A percentile compares a stretch with the other conserved stretches of the same genome.
Evolutionary conservation across 2,113 vertebrate genomes (phyloP).

Genomic region (Mustelus asterias): DNA sequence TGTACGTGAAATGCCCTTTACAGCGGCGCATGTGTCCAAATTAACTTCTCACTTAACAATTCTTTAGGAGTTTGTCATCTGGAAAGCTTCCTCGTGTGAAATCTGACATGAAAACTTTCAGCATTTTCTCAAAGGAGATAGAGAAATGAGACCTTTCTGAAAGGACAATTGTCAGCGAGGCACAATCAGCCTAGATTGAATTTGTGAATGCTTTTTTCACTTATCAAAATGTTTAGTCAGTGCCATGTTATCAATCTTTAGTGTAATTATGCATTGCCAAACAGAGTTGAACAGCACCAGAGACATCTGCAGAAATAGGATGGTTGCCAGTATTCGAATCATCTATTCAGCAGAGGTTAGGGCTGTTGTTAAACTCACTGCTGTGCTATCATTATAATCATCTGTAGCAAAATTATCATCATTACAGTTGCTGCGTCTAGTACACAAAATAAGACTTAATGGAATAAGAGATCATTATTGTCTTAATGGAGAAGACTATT

Average conservation of each 20-base stretch:
- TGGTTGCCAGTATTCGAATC: constrained; percentile 14
- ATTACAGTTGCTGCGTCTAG: constrained; percentile 26
- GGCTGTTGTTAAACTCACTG: constrained; percentile 35
- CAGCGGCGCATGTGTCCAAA: neutral
- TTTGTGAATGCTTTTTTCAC: constrained; percentile 4
- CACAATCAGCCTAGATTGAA: constrained; percentile 31
- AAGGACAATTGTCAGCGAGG: neutral
- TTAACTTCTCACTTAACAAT: constrained; percentile 20
- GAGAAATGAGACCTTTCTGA: constrained; percentile 17
- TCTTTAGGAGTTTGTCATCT: constrained; percentile 10
- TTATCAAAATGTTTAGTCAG: constrained; percentile 36
- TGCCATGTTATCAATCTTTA: constrained; percentile 32
- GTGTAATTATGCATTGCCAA: constrained; percentile 28
- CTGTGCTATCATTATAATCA: constrained; percentile 23
- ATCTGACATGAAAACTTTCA: constrained; percentile 19
- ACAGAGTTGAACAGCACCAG: neutral
- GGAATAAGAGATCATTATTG: constrained; percentile 34
- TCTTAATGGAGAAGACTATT: constrained; percentile 27
- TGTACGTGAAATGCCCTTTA: neutral
- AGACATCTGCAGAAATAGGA: constrained; percentile 29
- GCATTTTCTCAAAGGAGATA: constrained; percentile 29
- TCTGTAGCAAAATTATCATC: constrained; percentile 29
- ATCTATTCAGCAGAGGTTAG: constrained; percentile 34
- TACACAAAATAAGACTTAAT: constrained; percentile 36
- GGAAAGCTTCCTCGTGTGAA: neutral